Base-by-base conservation (phyloP, 1,140 invertebrate genomes). In the Camponotus vicinus region DNA sequence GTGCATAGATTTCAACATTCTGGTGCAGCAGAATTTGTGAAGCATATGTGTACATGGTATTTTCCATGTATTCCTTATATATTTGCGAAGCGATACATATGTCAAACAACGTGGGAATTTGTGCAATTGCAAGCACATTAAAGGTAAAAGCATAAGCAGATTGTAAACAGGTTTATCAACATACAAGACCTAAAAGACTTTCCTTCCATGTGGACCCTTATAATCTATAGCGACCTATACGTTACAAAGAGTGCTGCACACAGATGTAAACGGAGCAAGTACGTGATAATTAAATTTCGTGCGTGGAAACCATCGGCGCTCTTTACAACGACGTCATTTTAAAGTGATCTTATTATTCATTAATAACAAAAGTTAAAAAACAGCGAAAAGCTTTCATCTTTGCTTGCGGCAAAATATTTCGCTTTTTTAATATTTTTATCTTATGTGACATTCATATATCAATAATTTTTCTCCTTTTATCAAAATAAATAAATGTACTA, bases 271-370 rank as follows among this genome's bases (percentile, higher is more conserved):
- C 34, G n/a, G 2, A 4, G 8, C 40, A 83, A 73, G 27, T 73
- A 82, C 37, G 66, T 80, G 49, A 83, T 83, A 83, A 83, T 83
- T 83, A 83, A 83, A 83, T 83, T 75, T 83, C 34, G 27, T 75
- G 69, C 69, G 34, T 27, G 18, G 32, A 61, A 49, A 45, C 55
- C 27, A 21, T 42, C 32, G 18, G 21, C n/a, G 8, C 27, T 49
- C 49, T 75, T 83, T 49, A 61, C 40, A 42, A 66, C 63, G 9
- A 57, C 34, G 21, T 63, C 7, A 32, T 57, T 83, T 75, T 27
- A 27, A 6, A 18, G 18, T 21, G 3, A 37, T 80, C 66, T 80
- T 83, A 71, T 73, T 71, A 75, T 83, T 75, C 18, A n/a, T 75
- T 61, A 61, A 61, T 34, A 37, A 83, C 61, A 73, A 71, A 37